Evolutionary conservation across 2,113 vertebrate genomes (phyloP), one percentile per base, ranked within the genome.

Genomic region (Arizona elegans): DNA sequence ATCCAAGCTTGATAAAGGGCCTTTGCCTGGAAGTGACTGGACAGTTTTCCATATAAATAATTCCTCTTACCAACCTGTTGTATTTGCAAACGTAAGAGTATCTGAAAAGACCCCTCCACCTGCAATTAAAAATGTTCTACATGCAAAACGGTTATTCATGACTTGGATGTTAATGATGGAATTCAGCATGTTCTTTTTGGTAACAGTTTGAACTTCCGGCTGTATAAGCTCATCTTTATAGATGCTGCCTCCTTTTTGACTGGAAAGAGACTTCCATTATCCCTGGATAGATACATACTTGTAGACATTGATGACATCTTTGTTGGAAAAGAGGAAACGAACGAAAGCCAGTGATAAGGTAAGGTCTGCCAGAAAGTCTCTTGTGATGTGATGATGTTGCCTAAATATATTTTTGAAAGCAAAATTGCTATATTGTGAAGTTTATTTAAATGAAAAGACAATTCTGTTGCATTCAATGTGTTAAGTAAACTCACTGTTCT

Each of bases 281-380:
- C 98, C 92, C 95, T 98, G 97, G 97, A 98, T 94, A 97, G 98
- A 95, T 98, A 98, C 19, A 58, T 58, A 50, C 47, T 50, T 50
- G 98, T 98, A 97, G 98, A 98, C 94, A 98, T 98, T 92, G 98
- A 98, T 95, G 98, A 98, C 93, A 98, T 98, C 96, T 98, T 98
- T 95, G 98, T 98, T 93, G 98, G 98, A 65, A 98, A 98, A 94
- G 98, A 98, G 52, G 97, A 98, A 89, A 98, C 98, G 98, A 55
- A 98, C 98, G 98, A 98, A 98, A 93, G 96, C 95, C 95, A 97
- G 97, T 26, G 98, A 98, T 33, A 98, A 98, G 98, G 98, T 98
- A 98, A 94, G 92, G 92, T 95, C 91, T 53, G 10, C 53, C 33
- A 90, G 81, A 81, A 62, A 55, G 85, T 13, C 9, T 53, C 17